phyloP scores from a whole-genome alignment of 2,888 invertebrate species.

The Flexamia atlantica region DNA sequence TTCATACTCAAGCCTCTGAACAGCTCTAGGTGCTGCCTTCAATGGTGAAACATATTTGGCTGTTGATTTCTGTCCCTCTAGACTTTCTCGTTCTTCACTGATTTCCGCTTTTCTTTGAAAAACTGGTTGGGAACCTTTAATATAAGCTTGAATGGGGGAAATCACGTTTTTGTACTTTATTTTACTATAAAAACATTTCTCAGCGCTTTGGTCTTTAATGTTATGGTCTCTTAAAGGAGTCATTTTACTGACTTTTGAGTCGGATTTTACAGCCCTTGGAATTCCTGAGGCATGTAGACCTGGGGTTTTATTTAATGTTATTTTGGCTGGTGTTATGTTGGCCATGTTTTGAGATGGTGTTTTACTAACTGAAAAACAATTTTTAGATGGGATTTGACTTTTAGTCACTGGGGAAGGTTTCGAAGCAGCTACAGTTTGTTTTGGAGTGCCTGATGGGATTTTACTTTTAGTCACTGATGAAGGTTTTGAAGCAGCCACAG shows the following conservation, averaged over 20 bases:
- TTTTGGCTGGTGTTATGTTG: background rate
- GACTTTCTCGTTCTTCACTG: background rate
- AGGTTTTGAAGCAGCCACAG: background rate
- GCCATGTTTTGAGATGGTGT: background rate
- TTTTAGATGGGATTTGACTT: background rate
- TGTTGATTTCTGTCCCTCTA: background rate
- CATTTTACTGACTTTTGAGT: background rate
- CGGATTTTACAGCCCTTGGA: background rate
- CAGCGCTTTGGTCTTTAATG: background rate
- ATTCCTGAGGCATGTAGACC: background rate
- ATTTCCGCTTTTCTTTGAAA: background rate
- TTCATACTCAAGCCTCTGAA: background rate
- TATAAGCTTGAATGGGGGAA: slow-evolving; percentile 4
- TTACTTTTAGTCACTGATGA: background rate
- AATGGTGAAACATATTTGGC: background rate
- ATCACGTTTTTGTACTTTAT: background rate
- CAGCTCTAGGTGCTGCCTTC: background rate
- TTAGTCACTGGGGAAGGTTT: background rate
- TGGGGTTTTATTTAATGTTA: background rate
- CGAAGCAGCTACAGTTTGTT: background rate
- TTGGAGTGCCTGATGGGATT: background rate
- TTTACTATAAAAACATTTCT: background rate
- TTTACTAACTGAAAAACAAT: background rate
- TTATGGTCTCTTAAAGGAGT: background rate
- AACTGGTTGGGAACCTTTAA: background rate